Percentiles rank a stretch among this genome's conserved stretches.
phyloP scores from a whole-genome alignment of 92 coral and sea anemone species.

The Epizoanthus ramosus region DNA sequence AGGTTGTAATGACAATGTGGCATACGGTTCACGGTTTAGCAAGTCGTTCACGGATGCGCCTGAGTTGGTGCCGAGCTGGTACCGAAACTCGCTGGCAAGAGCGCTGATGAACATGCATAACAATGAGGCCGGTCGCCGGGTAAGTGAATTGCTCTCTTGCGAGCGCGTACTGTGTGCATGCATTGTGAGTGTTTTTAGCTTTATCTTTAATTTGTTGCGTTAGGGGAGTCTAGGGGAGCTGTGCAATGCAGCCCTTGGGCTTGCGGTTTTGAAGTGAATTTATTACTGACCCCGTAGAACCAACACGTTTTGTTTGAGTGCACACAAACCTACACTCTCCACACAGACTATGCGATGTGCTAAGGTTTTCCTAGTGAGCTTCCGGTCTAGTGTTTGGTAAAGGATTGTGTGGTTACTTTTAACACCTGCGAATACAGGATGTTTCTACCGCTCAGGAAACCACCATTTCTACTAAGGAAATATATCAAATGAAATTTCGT shows the following conservation, averaged over 20 bases:
- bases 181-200: not conserved
- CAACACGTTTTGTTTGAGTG: no score
- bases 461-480: not conserved
- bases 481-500: no score
- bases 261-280: no score
- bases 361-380: conserved; percentile 2
- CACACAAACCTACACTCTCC: no score
- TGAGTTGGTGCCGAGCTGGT: conserved; percentile 38
- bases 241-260: not conserved
- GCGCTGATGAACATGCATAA: conserved; percentile 88
- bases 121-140: conserved; percentile 84
- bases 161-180: not conserved
- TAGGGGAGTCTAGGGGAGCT: not conserved
- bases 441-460: conserved; percentile 15
- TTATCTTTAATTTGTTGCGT: not conserved
- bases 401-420: not conserved
- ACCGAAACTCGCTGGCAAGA: conserved; percentile 46
- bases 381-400: conserved; percentile 14
- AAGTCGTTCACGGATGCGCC: conserved; percentile 68
- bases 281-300: no score
- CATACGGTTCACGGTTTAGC: conserved; percentile 79
- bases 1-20: conserved; percentile 91
- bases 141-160: conserved; percentile 38
- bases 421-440: not conserved
- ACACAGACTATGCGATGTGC: not conserved